phyloP scores from a whole-genome alignment of 2,888 invertebrate species.

The Agrotis ipsilon region DNA sequence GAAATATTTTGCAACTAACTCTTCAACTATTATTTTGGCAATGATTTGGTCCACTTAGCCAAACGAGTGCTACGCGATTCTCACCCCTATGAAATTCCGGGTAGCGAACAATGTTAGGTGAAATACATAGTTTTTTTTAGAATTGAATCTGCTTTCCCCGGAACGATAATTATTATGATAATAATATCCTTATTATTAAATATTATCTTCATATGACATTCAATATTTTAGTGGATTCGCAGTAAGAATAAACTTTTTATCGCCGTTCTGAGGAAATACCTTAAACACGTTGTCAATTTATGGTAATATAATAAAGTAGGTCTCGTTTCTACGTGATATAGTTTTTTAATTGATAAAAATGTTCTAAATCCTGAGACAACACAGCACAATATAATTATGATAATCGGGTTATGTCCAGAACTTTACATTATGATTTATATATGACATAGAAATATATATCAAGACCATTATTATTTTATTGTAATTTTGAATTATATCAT shows the following conservation, averaged over 20 bases:
- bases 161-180: not conserved
- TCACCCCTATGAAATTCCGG: no score
- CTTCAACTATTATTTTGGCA: conserved; percentile 62
- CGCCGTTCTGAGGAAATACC: not conserved
- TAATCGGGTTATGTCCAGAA: not conserved
- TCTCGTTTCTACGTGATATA: not conserved
- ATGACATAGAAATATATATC: not conserved
- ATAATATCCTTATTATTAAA: not conserved
- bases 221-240: not conserved
- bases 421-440: not conserved
- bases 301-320: not conserved
- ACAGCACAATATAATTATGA: not conserved
- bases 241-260: not conserved
- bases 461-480: not conserved
- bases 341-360: not conserved
- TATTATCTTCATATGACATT: not conserved
- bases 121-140: not conserved
- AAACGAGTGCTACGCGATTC: conserved; percentile 31
- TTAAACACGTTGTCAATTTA: not conserved
- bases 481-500: not conserved
- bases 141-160: not conserved
- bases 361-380: not conserved
- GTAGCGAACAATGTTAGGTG: no score
- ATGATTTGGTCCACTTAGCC: conserved; percentile 69
- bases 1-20: conserved; percentile 36